Evolutionary conservation across 2,797 vertebrate species (phyloP).

Genomic region (Pantherophis vulpinus): DNA sequence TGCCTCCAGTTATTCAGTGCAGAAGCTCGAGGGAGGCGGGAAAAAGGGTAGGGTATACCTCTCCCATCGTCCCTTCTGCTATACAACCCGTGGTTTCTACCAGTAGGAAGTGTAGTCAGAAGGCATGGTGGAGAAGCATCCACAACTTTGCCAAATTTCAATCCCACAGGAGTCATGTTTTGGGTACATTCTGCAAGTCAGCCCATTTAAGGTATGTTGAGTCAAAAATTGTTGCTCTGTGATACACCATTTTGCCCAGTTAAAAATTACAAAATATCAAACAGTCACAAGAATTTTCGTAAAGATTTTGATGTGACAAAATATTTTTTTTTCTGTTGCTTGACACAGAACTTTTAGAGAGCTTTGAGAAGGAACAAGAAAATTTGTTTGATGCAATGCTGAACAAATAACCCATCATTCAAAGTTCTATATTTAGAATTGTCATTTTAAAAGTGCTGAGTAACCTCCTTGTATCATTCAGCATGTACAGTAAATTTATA

Average conservation of each 20-base stretch:
- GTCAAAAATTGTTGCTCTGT: neutral
- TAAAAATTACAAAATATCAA: neutral
- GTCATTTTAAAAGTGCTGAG: neutral
- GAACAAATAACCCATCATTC: neutral
- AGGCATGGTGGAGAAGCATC: neutral
- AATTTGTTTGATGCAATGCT: conserved; percentile 17
- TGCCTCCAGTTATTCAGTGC: neutral
- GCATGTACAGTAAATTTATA: neutral
- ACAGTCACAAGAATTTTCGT: neutral
- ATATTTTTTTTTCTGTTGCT: neutral
- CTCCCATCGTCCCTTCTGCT: neutral
- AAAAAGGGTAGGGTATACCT: neutral
- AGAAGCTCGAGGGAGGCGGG: neutral
- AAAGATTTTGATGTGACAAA: neutral
- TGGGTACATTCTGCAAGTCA: neutral
- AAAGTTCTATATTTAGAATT: neutral
- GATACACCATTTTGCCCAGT: neutral
- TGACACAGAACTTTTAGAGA: neutral
- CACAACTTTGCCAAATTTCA: neutral
- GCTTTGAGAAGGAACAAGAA: conserved; percentile 33
- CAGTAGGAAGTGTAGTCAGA: neutral
- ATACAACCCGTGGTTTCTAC: neutral
- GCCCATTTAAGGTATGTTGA: neutral
- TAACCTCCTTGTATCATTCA: neutral
- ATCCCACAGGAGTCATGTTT: neutral